Evolutionary conservation across 1,140 invertebrate species (phyloP).

Genomic region (Colletes gigas): DNA sequence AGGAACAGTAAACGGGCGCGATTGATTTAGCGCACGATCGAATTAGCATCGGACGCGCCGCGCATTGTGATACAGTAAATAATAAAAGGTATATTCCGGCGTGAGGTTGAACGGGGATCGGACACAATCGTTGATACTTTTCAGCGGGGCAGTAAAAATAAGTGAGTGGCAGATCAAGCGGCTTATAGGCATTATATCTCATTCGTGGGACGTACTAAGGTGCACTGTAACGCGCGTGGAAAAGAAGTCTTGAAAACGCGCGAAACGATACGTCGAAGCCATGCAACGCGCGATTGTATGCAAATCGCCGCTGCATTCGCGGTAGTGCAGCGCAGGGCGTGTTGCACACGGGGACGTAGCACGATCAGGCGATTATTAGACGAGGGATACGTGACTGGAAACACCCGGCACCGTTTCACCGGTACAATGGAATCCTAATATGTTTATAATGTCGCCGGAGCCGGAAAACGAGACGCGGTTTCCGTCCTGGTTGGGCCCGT

Average conservation of each 20-base stretch:
- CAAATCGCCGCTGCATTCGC: constrained; percentile 48
- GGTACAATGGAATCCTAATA: constrained; percentile 31
- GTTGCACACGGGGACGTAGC: constrained; percentile 19
- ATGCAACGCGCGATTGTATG: constrained; percentile 59
- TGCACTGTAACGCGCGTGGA: constrained; percentile 5
- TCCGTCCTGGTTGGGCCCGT: neutral
- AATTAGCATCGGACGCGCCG: neutral
- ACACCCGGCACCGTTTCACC: neutral
- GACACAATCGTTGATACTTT: constrained; percentile 20
- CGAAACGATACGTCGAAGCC: constrained; percentile 57
- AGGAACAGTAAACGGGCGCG: neutral
- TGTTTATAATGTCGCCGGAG: constrained; percentile 19
- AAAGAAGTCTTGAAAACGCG: constrained; percentile 55
- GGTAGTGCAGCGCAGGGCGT: constrained; percentile 23
- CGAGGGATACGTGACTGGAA: constrained; percentile 50
- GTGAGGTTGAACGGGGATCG: neutral
- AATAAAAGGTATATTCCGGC: constrained; percentile 11
- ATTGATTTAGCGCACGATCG: constrained; percentile 15
- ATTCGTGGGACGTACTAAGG: constrained; percentile 19
- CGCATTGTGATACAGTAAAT: constrained; percentile 13
- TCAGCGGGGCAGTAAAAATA: constrained; percentile 24
- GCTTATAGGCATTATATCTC: constrained; percentile 16
- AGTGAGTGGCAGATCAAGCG: constrained; percentile 20
- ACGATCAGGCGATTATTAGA: constrained; percentile 59
- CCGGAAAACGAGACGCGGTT: neutral